Percentiles rank a stretch among this genome's conserved stretches.
Conservation (phyloP, 2,797 vertebrate genomes). For the Etheostoma nigrum region DNA sequence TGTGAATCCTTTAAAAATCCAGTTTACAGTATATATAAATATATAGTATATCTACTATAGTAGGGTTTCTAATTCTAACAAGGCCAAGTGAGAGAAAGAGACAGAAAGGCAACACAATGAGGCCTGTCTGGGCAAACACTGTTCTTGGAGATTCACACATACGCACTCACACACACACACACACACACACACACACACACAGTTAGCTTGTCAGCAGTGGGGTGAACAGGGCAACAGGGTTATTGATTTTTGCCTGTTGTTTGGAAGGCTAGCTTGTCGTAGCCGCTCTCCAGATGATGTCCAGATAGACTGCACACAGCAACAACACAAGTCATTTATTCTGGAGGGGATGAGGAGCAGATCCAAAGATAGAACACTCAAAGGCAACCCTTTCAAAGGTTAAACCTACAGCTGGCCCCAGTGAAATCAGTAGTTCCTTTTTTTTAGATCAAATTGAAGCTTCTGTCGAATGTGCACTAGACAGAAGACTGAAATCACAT, state of each 20-base stretch:
- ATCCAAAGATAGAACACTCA: constrained; percentile 37
- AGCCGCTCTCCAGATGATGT: constrained; percentile 51
- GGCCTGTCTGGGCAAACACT: constrained; percentile 33
- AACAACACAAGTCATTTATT: constrained; percentile 52
- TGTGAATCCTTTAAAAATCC: constrained; percentile 27
- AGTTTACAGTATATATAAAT: constrained; percentile 3
- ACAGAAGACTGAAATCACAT: neutral
- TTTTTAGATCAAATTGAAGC: neutral
- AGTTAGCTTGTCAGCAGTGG: constrained; percentile 33
- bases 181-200: constrained; percentile 19
- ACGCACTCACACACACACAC: constrained; percentile 3
- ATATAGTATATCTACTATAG: constrained; percentile 20
- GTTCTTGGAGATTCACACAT: constrained; percentile 18
- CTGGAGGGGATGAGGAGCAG: constrained; percentile 31
- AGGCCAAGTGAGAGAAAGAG: constrained; percentile 25
- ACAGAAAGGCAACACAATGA: constrained; percentile 28
- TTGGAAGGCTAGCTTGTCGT: constrained; percentile 61
- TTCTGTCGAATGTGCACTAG: neutral
- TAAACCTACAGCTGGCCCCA: constrained; percentile 6
- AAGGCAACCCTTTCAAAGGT: constrained; percentile 29
- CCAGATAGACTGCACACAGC: constrained; percentile 47
- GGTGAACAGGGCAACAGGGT: constrained; percentile 48
- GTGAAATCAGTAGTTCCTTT: constrained; percentile 14
- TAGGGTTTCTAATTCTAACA: constrained; percentile 28
- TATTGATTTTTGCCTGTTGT: constrained; percentile 71